Conservation (phyloP, 2,797 vertebrate genomes). For the Paguma larvata region DNA sequence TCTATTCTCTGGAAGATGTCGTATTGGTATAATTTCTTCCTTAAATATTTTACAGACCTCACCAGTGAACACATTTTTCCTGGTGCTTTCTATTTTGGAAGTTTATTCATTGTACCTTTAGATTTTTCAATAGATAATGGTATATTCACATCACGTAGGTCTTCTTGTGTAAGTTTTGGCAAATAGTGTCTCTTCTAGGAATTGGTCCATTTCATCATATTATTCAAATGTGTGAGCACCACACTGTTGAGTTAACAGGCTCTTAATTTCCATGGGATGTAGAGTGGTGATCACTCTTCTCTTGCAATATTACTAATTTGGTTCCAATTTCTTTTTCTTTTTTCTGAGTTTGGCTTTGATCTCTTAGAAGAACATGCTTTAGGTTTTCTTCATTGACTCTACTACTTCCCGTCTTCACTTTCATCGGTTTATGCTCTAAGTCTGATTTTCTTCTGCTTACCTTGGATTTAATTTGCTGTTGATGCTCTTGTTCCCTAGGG, state of each 20-base stretch:
- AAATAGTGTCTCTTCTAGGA: neutral
- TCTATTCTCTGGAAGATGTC: neutral
- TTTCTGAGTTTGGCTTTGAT: neutral
- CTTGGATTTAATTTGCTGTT: neutral
- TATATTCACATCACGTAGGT: neutral
- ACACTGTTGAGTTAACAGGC: neutral
- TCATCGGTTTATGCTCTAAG: neutral
- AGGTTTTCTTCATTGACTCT: neutral
- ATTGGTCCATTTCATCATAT: neutral
- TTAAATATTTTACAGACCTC: neutral
- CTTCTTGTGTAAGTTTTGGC: neutral
- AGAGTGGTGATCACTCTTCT: neutral
- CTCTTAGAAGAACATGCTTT: neutral
- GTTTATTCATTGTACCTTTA: neutral
- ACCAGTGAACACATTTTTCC: neutral
- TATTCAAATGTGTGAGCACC: neutral
- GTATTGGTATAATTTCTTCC: neutral
- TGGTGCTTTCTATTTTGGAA: neutral
- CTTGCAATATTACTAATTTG: neutral
- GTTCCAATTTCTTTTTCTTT: neutral
- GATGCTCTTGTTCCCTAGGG: neutral
- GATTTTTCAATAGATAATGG: neutral
- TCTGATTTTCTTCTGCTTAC: neutral
- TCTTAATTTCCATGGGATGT: neutral
- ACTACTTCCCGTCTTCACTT: neutral